Conservation (phyloP, 2,113 vertebrate genomes). For the Psilopogon haemacephalus region DNA sequence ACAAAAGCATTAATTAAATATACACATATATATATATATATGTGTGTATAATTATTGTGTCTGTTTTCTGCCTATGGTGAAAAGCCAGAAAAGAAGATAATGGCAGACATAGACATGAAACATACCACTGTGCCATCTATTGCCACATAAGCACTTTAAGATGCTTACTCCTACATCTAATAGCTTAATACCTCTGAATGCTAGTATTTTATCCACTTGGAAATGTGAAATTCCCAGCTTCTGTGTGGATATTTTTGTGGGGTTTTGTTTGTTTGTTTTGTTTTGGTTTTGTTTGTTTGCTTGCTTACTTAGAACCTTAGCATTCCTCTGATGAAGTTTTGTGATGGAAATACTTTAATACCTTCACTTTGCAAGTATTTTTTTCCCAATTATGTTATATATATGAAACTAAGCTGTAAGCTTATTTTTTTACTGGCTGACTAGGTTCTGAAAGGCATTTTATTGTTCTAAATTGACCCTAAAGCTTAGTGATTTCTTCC, state of each 20-base stretch:
- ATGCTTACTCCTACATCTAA: not conserved
- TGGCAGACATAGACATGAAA: not conserved
- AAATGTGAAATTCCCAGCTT: not conserved
- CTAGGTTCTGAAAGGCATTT: conserved; percentile 60
- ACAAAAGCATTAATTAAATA: not conserved
- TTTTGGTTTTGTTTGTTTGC: too few relatives aligned
- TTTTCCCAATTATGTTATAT: conserved; percentile 18
- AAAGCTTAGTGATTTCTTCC: conserved; percentile 57
- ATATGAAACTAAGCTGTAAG: conserved; percentile 51
- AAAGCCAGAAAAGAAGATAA: not conserved
- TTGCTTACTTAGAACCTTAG: not conserved
- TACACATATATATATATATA: too few relatives aligned
- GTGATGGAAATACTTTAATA: not conserved
- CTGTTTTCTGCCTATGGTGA: not conserved
- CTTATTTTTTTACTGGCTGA: conserved; percentile 39
- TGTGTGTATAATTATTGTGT: not conserved
- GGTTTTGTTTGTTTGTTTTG: not conserved
- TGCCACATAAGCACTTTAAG: not conserved
- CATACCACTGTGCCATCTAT: not conserved
- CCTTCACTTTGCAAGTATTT: conserved; percentile 6
- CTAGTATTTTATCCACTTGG: not conserved
- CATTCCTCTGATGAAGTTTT: not conserved
- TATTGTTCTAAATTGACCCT: conserved; percentile 70
- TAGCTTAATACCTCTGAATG: not conserved
- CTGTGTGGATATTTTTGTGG: not conserved